Evolutionary conservation across 2,888 invertebrate genomes (phyloP).

Genomic region (Volucella inanis): DNA sequence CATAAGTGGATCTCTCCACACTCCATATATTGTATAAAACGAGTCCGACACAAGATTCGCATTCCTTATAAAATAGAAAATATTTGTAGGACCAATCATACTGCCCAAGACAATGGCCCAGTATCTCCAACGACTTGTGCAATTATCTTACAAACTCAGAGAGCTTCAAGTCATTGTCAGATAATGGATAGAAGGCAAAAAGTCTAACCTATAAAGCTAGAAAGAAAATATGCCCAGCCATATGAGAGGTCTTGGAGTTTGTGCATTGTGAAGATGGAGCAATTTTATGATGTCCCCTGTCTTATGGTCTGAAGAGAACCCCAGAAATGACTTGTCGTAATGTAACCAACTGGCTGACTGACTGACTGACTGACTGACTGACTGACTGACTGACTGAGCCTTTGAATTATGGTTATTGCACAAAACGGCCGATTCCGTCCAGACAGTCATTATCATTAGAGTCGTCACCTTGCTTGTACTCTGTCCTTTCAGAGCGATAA

Average conservation of each 20-base stretch:
- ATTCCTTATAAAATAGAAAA: conserved; percentile 69
- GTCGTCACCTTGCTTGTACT: conserved; percentile 59
- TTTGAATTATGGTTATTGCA: conserved; percentile 1
- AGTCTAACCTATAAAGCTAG: conserved; percentile 47
- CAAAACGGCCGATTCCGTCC: conserved; percentile 32
- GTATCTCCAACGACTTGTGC: conserved; percentile 62
- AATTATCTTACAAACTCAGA: conserved; percentile 59
- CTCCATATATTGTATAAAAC: conserved; percentile 44
- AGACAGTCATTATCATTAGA: conserved; percentile 71
- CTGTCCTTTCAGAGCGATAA: conserved; percentile 51
- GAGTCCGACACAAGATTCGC: conserved; percentile 63
- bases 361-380: too few relatives aligned
- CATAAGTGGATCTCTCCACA: conserved; percentile 68
- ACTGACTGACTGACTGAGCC: conserved; percentile 31
- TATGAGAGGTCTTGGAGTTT: conserved; percentile 28
- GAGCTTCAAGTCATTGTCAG: conserved; percentile 4
- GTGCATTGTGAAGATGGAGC: conserved; percentile 43
- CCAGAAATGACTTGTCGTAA: conserved; percentile 66
- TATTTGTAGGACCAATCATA: conserved; percentile 64
- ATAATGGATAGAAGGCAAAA: not conserved
- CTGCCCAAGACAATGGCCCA: conserved; percentile 60
- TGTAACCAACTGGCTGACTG: conserved; percentile 39
- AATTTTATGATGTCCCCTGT: conserved; percentile 64
- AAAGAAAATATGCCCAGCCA: conserved; percentile 25
- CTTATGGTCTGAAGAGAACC: conserved; percentile 42